Base-by-base conservation (phyloP, 2,888 invertebrate species). In the Orchestes rusci region DNA sequence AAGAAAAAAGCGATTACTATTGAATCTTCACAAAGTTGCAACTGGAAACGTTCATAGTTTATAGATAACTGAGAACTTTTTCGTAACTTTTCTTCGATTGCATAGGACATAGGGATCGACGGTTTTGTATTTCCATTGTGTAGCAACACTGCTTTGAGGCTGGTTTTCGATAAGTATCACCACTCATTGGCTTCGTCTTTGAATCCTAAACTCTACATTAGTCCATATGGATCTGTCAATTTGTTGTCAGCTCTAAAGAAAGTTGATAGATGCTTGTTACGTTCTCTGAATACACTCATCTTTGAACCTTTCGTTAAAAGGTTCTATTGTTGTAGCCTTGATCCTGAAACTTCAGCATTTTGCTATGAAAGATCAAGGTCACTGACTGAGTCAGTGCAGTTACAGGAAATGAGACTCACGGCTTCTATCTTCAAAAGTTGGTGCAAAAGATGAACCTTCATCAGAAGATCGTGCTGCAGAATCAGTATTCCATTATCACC, bases 1-100 rank as follows among this genome's bases (percentile, higher is more conserved):
- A 20, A 23, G 4, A 30, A 30, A 5, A 30, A 30, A 5, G 8
- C 30, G 13, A 31, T 39, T 12, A 39, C 30, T 39, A 31, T 39
- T n/a, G 12, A 8, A 16, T 39, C 39, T 16, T 12, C 29, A n/a
- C 39, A 19, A 19, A 36, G n/a, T 36, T 36, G 19, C 36, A 7
- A 19, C 12, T 36, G 17, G 10, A 36, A 17, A 36, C 17, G n/a
- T 19, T 36, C n/a, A n/a, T n/a, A n/a, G n/a, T n/a, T n/a, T n/a
- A n/a, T n/a, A n/a, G n/a, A n/a, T n/a, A n/a, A n/a, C n/a, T n/a
- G n/a, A n/a, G n/a, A n/a, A 36, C 17, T 36, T 36, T 36, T 20
- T 18, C 15, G 12, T 8, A 4, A 10, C 12, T 30, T 13, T 30
- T 30, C 12, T 8, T 30, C 30, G 12, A 30, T 12, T 5, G 30